Evolutionary conservation across 2,888 invertebrate genomes (phyloP).

Genomic region (Zaprionus lineosus): DNA sequence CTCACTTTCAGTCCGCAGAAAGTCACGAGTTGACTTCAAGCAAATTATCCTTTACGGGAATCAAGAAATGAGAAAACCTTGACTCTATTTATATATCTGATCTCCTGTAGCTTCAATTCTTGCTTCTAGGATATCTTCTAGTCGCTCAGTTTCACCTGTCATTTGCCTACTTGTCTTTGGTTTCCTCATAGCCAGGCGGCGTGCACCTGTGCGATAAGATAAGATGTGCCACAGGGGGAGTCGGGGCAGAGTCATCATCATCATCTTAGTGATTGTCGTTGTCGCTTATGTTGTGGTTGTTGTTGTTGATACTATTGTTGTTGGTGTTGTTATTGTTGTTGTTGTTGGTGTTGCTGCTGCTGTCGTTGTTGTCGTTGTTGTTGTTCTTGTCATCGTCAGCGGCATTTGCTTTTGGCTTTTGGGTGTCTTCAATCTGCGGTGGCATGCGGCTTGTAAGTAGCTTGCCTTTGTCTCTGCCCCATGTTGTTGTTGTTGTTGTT

Average conservation of each 20-base stretch:
- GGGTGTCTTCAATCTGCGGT: constrained; percentile 53
- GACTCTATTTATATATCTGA: too few species aligned
- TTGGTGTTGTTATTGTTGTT: neutral
- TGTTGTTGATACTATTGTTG: constrained; percentile 1
- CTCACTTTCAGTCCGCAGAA: neutral
- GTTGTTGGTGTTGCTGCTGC: neutral
- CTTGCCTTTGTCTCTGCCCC: constrained; percentile 54
- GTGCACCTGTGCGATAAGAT: constrained; percentile 74
- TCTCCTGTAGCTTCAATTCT: too few species aligned
- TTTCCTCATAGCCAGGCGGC: constrained; percentile 50
- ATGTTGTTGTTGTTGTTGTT: neutral
- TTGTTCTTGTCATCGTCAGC: constrained; percentile 22
- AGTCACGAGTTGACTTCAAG: too few species aligned
- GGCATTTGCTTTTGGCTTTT: constrained; percentile 50
- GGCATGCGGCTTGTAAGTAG: constrained; percentile 75
- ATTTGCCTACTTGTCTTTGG: constrained; percentile 11
- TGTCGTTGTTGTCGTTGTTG: constrained; percentile 2
- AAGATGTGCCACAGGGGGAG: constrained; percentile 49
- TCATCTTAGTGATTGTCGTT: neutral
- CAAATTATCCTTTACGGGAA: too few species aligned
- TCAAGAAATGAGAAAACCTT: too few species aligned
- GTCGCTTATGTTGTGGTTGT: neutral
- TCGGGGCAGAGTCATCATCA: constrained; percentile 28
- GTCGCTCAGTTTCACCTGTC: neutral
- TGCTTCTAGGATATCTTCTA: neutral